Percentiles rank a stretch among this genome's conserved stretches.
These are phyloP conservation scores for Manduca sexta DNA, from an alignment of 1,140 invertebrate genomes.

Conservation along the genomic window DNA sequence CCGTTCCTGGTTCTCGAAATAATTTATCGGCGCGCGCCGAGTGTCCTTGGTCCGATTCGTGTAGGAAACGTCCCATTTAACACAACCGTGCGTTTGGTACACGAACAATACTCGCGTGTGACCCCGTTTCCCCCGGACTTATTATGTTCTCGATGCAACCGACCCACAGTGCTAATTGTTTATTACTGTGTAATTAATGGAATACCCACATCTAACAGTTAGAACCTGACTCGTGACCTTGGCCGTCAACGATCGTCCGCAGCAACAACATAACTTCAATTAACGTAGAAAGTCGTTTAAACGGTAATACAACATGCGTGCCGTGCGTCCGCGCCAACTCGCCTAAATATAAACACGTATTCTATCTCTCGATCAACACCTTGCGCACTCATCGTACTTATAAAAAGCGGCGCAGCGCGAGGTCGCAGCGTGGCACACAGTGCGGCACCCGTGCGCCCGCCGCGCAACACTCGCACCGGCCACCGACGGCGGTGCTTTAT, in stretches of 20 bases:
- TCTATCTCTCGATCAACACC: constrained; percentile 47
- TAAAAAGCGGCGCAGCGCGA: constrained; percentile 58
- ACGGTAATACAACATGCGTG: constrained; percentile 16
- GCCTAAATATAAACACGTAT: constrained; percentile 61
- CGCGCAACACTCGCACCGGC: constrained; percentile 54
- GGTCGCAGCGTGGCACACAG: constrained; percentile 54
- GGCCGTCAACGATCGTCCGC: constrained; percentile 2
- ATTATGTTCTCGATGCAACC: constrained; percentile 39
- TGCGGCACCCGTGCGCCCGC: constrained; percentile 52
- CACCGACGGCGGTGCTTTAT: constrained; percentile 52
- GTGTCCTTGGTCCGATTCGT: constrained; percentile 40
- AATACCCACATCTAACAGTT: constrained; percentile 2
- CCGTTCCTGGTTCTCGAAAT: constrained; percentile 5
- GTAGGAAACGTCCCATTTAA: constrained; percentile 36
- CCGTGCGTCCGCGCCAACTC: constrained; percentile 26
- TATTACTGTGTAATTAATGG: constrained; percentile 24
- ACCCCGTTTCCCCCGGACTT: constrained; percentile 39
- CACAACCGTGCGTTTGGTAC: constrained; percentile 33
- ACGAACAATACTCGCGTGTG: constrained; percentile 44
- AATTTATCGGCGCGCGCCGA: background rate
- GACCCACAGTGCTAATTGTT: constrained; percentile 42
- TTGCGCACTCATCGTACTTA: constrained; percentile 66
- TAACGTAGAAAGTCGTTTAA: background rate
- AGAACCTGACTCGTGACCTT: constrained; percentile 6
- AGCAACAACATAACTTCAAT: too few species aligned